Base-by-base conservation (phyloP, 2,797 vertebrate genomes). In the Crax fasciolata region DNA sequence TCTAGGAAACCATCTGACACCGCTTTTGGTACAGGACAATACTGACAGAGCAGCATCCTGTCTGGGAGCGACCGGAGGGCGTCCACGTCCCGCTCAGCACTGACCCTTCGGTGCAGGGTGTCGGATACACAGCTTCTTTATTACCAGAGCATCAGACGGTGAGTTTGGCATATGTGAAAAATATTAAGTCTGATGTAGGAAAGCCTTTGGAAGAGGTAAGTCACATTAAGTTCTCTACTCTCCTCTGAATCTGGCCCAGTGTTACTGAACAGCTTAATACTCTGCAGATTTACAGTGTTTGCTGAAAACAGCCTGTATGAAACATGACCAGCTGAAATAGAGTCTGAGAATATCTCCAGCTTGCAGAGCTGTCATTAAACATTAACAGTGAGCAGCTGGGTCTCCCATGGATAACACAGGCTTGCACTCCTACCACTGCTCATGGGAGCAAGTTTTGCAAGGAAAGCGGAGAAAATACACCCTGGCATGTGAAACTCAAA, bases 341-440 rank as follows among this genome's bases (percentile, higher is more conserved):
- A 90, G 67, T 62, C 89, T 86, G 84, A 90, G 73, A 89, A 94
- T 80, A 84, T 49, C 81, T 61, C 78, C 84, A 91, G 86, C 61
- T 87, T 88, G 58, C 74, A 91, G 74, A 75, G 74, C 88, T 94
- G 85, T 93, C 87, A 93, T 90, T 90, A 94, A 96, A 95, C 77
- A 95, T 89, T 91, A 96, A 95, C 79, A 65, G 44, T 6, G 2
- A 92, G 72, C 70, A 84, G 67, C 66, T 66, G 71, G 63, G 30
- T 86, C 71, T 82, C 38, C 86, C 0, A 2, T 44, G 71, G 68
- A 18, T 81, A 46, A 57, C 20, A 35, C n/a, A 63, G 76, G 41
- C 65, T 62, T 78, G 46, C 2, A 27, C 30, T 91, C 25, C 67
- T 67, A 46, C 65, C 81, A 52, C 67, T 91, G 63, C 41, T 70